These are phyloP conservation scores for Syndactyla subalaris DNA, from an alignment of 2,797 vertebrate species.

Conservation along the genomic window DNA sequence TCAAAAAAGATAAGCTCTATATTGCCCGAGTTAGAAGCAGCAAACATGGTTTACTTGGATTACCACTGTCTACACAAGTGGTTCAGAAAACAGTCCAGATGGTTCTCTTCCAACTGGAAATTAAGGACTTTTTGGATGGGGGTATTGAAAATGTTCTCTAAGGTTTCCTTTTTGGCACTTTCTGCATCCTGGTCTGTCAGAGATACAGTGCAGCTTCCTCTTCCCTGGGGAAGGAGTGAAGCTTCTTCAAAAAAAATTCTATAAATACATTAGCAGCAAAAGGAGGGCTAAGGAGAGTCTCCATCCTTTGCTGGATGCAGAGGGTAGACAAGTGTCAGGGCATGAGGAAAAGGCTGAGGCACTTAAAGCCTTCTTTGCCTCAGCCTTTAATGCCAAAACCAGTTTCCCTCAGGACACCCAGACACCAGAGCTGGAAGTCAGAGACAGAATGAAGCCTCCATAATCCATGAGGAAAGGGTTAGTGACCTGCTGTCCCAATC, in stretches of 20 bases:
- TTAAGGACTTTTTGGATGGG: background rate
- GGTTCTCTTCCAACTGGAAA: background rate
- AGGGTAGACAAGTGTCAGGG: background rate
- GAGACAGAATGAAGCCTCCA: background rate
- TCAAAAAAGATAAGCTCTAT: background rate
- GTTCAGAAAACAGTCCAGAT: background rate
- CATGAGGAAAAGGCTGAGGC: background rate
- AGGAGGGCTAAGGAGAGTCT: background rate
- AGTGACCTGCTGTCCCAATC: background rate
- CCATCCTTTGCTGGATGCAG: background rate
- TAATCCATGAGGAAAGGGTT: rapidly evolving
- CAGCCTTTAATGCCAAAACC: background rate
- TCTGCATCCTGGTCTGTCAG: background rate
- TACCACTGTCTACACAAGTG: background rate
- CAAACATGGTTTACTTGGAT: background rate
- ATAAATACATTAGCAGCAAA: background rate
- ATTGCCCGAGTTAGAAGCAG: background rate
- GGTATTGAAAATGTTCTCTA: background rate
- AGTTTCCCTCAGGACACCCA: background rate
- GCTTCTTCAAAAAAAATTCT: background rate
- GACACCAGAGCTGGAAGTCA: background rate
- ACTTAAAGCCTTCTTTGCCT: background rate
- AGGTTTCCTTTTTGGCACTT: constrained; percentile 18
- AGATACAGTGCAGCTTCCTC: background rate
- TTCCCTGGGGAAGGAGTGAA: background rate